Conservation (phyloP, 1,140 invertebrate species). For the Aradophagus sp. region DNA sequence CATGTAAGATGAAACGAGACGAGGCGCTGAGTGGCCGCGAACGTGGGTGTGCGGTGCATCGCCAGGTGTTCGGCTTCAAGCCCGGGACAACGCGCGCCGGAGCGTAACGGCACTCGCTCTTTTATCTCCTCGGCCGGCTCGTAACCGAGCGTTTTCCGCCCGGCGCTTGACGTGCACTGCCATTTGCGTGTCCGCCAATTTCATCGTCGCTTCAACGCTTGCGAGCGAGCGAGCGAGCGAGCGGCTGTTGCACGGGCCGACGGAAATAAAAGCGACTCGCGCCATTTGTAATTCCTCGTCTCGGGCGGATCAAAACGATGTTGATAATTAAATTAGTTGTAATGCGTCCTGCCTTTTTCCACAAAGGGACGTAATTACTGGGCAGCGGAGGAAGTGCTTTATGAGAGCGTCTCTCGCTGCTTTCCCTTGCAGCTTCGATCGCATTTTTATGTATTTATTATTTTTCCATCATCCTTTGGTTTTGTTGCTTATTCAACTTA, state of each 20-base stretch:
- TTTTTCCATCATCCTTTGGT: not conserved
- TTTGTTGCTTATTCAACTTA: too few species aligned
- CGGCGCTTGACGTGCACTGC: conserved; percentile 34
- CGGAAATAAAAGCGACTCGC: conserved; percentile 43
- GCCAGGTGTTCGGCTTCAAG: conserved; percentile 47
- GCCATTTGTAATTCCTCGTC: too few species aligned
- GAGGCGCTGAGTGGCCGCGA: conserved; percentile 16
- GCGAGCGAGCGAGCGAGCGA: conserved; percentile 17
- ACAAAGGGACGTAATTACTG: conserved; percentile 17
- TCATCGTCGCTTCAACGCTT: conserved; percentile 47
- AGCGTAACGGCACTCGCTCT: conserved; percentile 52
- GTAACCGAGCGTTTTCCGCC: conserved; percentile 35
- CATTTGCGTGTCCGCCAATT: conserved; percentile 50
- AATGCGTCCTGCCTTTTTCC: conserved; percentile 29
- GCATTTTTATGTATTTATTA: conserved; percentile 4
- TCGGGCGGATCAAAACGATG: conserved; percentile 26
- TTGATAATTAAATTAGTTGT: conserved; percentile 51
- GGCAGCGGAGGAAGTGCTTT: conserved; percentile 20
- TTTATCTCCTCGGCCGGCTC: conserved; percentile 49
- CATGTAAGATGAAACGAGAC: conserved; percentile 11
- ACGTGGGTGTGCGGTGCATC: conserved; percentile 34
- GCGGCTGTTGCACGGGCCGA: conserved; percentile 36
- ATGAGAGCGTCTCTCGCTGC: conserved; percentile 7
- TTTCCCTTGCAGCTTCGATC: conserved; percentile 9
- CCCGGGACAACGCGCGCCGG: conserved; percentile 36